Base-by-base conservation (phyloP, 2,888 invertebrate genomes). In the Megaustenia siamemsis region DNA sequence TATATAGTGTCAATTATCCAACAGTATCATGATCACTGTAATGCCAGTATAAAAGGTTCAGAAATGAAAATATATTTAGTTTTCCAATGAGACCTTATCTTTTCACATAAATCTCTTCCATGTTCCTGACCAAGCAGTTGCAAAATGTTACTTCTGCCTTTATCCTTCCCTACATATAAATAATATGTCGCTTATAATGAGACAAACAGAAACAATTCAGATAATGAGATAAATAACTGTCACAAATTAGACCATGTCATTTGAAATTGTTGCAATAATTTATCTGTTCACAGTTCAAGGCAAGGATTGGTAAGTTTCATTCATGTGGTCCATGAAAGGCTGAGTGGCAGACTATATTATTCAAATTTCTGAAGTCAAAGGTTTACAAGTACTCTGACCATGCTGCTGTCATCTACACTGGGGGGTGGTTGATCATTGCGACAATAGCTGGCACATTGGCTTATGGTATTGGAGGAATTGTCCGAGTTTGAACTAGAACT, bases 311-410 rank as follows among this genome's bases (percentile, higher is more conserved):
- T 73, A 49, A 32, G 32, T 60, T 60, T n/a, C 32, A 63, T 63
- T 32, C 18, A 32, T 12, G 28, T 15, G 63, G 28, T 63, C 3
- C 63, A 1, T 4, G 6, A 60, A 71, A 75, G 45, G 40, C 32
- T 75, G 18, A 28, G 49, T 75, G n/a, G 49, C 15, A 0, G 32
- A 63, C 40, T 40, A 69, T 1, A 21, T 40, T 38, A n/a, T 38
- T 10, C 69, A 40, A 21, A 21, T 40, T 3, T 18, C 21, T 40
- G n/a, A 24, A 45, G 24, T 71, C 43, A 84, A 18, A 84, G 68
- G 40, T 84, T 84, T 63, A 84, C 84, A 56, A 84, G 80, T 12
- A 84, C 84, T 32, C 84, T 49, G 32, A 84, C 80, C 79, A 84
- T 73, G 12, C 83, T 35, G 32, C 66, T 80, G 45, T 84, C 84